Percentiles rank a stretch among this genome's conserved stretches.
Evolutionary conservation across 2,797 vertebrate species (phyloP).

Genomic region (Pangasius sanitwongsei): DNA sequence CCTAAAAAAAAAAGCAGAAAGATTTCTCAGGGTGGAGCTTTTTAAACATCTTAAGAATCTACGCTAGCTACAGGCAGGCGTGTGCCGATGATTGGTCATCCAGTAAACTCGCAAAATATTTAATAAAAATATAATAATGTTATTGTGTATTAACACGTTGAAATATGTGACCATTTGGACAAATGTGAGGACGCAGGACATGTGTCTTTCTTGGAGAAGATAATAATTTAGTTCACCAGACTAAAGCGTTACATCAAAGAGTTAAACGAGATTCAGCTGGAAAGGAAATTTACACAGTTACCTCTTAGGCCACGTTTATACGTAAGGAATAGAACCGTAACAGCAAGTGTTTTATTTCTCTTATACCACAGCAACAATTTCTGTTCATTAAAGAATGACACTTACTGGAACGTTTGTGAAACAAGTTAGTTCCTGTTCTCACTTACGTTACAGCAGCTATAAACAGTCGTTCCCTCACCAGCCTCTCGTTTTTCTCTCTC

Average conservation of each 20-base stretch:
- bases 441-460: neutral
- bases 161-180: neutral
- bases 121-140: neutral
- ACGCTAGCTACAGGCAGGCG: neutral
- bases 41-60: constrained; percentile 2
- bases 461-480: neutral
- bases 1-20: neutral
- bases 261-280: too few relatives aligned
- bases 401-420: neutral
- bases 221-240: neutral
- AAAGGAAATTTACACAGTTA: too few relatives aligned
- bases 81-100: neutral
- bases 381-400: neutral
- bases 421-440: neutral
- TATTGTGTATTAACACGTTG: neutral
- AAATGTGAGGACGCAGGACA: neutral
- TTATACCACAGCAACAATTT: neutral
- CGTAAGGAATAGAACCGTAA: neutral
- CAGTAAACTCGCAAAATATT: neutral
- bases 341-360: neutral
- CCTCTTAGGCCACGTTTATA: too few relatives aligned
- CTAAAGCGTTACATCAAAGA: too few relatives aligned
- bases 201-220: neutral
- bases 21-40: constrained; percentile 50
- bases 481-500: too few relatives aligned